These are phyloP conservation scores for Dipodomys merriami DNA, from an alignment of 2,113 vertebrate genomes.

Conservation along the genomic window DNA sequence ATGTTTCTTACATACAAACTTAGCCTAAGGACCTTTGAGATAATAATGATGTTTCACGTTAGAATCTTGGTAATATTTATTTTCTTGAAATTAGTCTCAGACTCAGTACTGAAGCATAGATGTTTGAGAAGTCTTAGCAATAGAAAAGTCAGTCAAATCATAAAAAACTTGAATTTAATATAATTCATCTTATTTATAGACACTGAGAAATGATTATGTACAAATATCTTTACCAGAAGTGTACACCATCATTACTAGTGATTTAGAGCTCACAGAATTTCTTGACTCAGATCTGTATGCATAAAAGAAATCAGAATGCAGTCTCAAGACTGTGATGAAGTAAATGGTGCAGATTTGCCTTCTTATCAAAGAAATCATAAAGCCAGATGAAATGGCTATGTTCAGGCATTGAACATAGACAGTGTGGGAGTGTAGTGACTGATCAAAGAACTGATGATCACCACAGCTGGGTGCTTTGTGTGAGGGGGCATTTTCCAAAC, in stretches of 20 bases:
- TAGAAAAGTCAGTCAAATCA: constrained; percentile 14
- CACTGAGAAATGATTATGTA: neutral
- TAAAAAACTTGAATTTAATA: neutral
- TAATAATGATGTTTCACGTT: constrained; percentile 40
- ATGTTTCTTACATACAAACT: constrained; percentile 39
- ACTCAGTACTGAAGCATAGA: neutral
- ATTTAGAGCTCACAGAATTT: constrained; percentile 14
- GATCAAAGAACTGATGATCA: neutral
- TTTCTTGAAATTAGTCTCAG: neutral
- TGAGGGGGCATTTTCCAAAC: neutral
- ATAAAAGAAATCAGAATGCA: constrained; percentile 43
- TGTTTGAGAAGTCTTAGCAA: neutral
- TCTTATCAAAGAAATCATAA: constrained; percentile 31
- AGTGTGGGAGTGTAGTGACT: neutral
- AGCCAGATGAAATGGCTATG: neutral
- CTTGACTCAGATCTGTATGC: neutral
- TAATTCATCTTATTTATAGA: constrained; percentile 4
- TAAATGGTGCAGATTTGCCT: neutral
- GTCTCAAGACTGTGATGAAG: neutral
- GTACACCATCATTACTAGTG: neutral
- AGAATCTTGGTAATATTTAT: constrained; percentile 29
- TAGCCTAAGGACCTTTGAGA: neutral
- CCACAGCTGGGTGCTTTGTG: neutral
- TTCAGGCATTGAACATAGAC: neutral
- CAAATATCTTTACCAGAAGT: neutral